phyloP scores from a whole-genome alignment of 2,113 vertebrate species.

The Balaeniceps rex region DNA sequence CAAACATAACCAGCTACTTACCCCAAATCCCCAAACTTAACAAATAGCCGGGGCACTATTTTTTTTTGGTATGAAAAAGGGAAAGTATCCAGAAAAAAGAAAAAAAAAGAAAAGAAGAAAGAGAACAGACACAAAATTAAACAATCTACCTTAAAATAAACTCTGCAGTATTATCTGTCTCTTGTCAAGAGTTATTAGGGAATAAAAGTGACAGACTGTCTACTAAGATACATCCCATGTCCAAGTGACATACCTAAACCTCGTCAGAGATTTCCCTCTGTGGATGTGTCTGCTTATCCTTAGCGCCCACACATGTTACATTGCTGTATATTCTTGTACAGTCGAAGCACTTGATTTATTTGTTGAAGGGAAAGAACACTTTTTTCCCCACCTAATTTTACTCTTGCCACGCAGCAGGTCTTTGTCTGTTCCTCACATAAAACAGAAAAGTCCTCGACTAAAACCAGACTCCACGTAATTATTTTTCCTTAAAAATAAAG shows the following conservation, averaged over 20 bases:
- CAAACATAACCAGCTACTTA: neutral
- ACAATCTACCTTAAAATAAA: slow-evolving; percentile 23
- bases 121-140: neutral
- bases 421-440: slow-evolving; percentile 10
- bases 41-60: neutral
- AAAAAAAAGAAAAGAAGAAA: neutral
- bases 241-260: neutral
- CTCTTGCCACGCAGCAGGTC: neutral
- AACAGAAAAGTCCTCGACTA: neutral
- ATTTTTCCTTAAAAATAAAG: slow-evolving; percentile 36
- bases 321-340: neutral
- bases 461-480: neutral
- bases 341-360: slow-evolving; percentile 27
- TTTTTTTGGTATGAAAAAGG: neutral
- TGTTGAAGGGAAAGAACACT: slow-evolving; percentile 18
- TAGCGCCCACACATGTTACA: neutral
- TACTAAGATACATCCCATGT: slow-evolving; percentile 13
- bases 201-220: slow-evolving; percentile 31
- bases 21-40: neutral
- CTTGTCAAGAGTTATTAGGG: slow-evolving; percentile 20
- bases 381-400: neutral
- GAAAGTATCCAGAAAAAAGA: neutral
- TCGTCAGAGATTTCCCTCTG: slow-evolving; percentile 15
- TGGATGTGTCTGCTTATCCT: neutral
- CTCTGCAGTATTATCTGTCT: neutral